These are phyloP conservation scores for Melanotaenia nigrans DNA, from an alignment of 2,797 vertebrate species.

Conservation along the genomic window DNA sequence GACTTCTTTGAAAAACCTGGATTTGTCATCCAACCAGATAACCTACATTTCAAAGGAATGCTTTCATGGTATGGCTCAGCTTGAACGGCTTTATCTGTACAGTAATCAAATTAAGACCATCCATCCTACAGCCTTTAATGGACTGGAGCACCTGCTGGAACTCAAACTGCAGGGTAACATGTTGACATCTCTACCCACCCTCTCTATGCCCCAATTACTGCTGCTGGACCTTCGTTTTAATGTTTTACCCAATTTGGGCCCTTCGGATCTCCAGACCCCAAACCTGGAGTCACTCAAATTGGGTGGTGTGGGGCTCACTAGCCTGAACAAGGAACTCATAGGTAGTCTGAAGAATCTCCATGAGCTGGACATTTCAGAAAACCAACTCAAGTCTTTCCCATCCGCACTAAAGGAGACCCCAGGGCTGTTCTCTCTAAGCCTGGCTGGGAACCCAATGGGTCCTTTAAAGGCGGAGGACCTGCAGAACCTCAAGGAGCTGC, in stretches of 20 bases:
- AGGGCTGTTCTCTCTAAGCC: conserved; percentile 87
- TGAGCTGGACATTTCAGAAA: conserved; percentile 91
- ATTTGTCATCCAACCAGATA: conserved; percentile 93
- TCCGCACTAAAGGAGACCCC: conserved; percentile 78
- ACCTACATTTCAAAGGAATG: conserved; percentile 89
- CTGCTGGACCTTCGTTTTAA: conserved; percentile 95
- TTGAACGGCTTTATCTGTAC: conserved; percentile 95
- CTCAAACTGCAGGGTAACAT: conserved; percentile 93
- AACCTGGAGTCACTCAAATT: conserved; percentile 91
- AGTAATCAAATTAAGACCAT: conserved; percentile 90
- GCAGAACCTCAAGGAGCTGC: conserved; percentile 83
- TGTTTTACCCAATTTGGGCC: conserved; percentile 78
- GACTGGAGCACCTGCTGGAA: conserved; percentile 89
- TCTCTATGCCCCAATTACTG: conserved; percentile 87
- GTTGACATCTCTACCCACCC: conserved; percentile 83
- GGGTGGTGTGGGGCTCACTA: conserved; percentile 87
- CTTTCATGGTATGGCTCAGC: conserved; percentile 87
- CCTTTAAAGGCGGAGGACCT: conserved; percentile 87
- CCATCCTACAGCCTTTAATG: conserved; percentile 88
- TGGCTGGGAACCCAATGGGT: conserved; percentile 89
- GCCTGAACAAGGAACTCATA: conserved; percentile 87
- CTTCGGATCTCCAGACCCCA: conserved; percentile 81
- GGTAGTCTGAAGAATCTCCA: conserved; percentile 88
- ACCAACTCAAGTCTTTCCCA: conserved; percentile 85
- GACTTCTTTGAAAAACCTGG: conserved; percentile 89